Evolutionary conservation across 1,140 invertebrate species (phyloP), one percentile per base, ranked within the genome.

Genomic region (Tribolium castaneum): DNA sequence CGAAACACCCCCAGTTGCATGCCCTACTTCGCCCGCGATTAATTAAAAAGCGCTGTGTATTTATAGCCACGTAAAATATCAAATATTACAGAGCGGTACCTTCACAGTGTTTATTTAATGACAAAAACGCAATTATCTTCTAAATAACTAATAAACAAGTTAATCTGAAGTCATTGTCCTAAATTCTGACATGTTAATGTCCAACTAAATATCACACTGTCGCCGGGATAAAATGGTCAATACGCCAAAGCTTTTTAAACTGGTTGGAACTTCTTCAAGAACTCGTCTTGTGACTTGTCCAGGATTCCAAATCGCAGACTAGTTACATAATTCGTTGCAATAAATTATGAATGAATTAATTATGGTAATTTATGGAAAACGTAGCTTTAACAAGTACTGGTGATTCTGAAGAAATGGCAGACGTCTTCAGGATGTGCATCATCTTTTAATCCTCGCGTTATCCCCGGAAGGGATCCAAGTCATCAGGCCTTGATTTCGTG

Each of bases 81-180:
- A 10, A 59, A 59, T 59, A 22, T n/a, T 59, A 16, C 52, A 30
- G 22, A 25, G 56, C 13, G 3, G 56, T 30, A 66, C 59, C 30
- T 66, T 66, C 25, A 66, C 59, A 35, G 6, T 34, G 59, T 66
- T 34, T 66, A 30, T 66, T 66, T 25, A 66, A 66, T 66, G 30
- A 66, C 59, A 66, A 66, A 66, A 66, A 66, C 59, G 30, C 59
- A 66, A 66, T 66, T 66, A 66, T 66, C 59, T 66, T 35, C 45
- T 34, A 35, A 66, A 35, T 66, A 66, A 35, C 25, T 66, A 66
- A 59, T 66, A 66, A 66, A 66, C 59, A 66, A 66, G 59, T 66
- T 66, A 66, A 66, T 66, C 59, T 35, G 12, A 39, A 66, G 59
- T 66, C 59, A 35, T 66, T 66, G 59, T 66, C 59, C 59, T 66